Conservation (phyloP, 2,888 invertebrate species). For the Nomada hirtipes region DNA sequence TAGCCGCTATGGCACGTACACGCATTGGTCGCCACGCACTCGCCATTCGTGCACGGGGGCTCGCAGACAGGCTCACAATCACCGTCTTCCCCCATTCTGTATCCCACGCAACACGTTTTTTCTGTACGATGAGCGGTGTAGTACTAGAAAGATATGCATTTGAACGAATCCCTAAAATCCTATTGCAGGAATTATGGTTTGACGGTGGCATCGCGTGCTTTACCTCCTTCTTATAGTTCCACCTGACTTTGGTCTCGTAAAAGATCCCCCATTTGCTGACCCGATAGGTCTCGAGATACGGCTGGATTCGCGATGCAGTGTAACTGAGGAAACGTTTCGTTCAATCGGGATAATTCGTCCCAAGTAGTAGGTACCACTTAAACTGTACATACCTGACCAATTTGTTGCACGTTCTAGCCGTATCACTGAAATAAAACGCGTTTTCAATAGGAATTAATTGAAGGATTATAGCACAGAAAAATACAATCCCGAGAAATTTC, state of each 20-base stretch:
- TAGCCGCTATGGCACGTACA: conserved; percentile 74
- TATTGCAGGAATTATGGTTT: background rate
- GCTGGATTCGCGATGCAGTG: rapidly evolving
- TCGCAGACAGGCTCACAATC: conserved; percentile 43
- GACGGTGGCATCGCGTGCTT: background rate
- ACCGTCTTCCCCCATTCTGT: rapidly evolving
- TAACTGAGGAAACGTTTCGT: conserved; percentile 29
- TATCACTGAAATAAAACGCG: background rate
- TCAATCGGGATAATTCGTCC: background rate
- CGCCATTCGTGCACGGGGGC: conserved; percentile 73
- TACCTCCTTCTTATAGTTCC: conserved; percentile 56
- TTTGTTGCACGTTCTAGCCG: background rate
- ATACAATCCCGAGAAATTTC: background rate
- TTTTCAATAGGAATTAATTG: background rate
- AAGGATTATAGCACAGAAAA: background rate
- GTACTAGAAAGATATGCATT: conserved; percentile 32
- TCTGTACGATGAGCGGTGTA: background rate
- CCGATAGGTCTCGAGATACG: conserved; percentile 50
- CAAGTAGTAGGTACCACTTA: too few species aligned
- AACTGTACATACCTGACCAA: conserved; percentile 7
- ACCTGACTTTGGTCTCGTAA: conserved; percentile 38
- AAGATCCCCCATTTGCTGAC: conserved; percentile 52
- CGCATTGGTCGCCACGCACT: conserved; percentile 68
- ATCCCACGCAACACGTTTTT: conserved; percentile 20
- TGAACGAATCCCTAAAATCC: background rate